Evolutionary conservation across 2,113 vertebrate genomes (phyloP), one percentile per base, ranked within the genome.

Genomic region (Vulpes vulpes): DNA sequence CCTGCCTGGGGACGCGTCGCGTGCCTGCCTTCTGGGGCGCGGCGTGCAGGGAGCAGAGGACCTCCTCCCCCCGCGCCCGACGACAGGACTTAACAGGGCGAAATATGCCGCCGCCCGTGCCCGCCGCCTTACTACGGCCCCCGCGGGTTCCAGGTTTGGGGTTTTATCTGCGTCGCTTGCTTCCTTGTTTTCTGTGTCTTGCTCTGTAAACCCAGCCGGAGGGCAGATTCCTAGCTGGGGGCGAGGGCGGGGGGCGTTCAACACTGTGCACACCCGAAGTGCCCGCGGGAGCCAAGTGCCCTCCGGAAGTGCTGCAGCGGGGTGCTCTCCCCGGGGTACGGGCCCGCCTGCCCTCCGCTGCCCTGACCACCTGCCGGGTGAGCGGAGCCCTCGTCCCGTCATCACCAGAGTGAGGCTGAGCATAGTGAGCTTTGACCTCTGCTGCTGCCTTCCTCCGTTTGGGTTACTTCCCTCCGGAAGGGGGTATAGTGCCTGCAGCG

Each of bases 21-120:
- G 35, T 35, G 35, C 35, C 35, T 35, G 35, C 35, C 3, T 22
- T 23, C 53, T 25, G 19, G 49, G 79, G 79, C 55, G 25, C 32
- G 2, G 6, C 4, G 55, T 11, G 76, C 76, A 32, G 9, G 3
- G 38, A 8, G 5, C 5, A 0, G 74, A 9, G 7, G 8, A 15
- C 74, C 43, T 4, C 74, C 25, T 30, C 25, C n/a, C 8, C 43
- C 9, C 43, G 25, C 74, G 43, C 51, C 17, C 17, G 5, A 20
- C 1, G 1, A 35, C 32, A 2, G 2, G 11, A 12, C 62, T 30
- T 4, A 60, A 43, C 7, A 14, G 1, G 22, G 14, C 1, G 8
- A 0, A 4, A 62, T 1, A 25, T 11, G 22, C 27, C n/a, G 12
- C 30, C n/a, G 64, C 64, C 5, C 6, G 5, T 1, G 25, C 5